Base-by-base conservation (phyloP, 2,888 invertebrate genomes). In the Tenthredo mesomela region DNA sequence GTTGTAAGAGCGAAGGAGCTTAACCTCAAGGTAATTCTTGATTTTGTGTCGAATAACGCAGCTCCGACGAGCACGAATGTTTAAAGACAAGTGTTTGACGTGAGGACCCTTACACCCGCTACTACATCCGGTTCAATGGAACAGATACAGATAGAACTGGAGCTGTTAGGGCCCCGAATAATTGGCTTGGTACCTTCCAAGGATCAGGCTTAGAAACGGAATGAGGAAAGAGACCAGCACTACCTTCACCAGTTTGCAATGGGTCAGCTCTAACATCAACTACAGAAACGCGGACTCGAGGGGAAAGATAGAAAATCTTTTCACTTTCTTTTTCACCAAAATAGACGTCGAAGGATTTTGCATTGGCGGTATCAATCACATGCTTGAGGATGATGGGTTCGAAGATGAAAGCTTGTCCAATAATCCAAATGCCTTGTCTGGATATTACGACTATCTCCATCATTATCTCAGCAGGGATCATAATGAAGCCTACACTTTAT, bases 31-130 rank as follows among this genome's bases (percentile, higher is more conserved):
- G 91, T 92, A 7, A 92, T 95, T 33, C 87, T 95, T 70, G 94
- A 95, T 88, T 94, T 94, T 87, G 95, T 95, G 9, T 94, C 94
- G 0, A 94, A 94, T 92, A n/a, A n/a, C 97, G 97, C 89, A 95
- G 96, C 0, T 97, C 97, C 87, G 95, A 96, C 77, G 94, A 96
- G 87, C 97, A 98, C 80, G 95, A 95, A 1, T 99, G 98, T 97
- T 99, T 99, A 92, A 91, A 93, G 37, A 94, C 95, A 83, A 98
- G 98, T 0, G 94, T 95, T 2, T 93, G 94, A 0, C 93, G 93
- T 0, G 94, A 95, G 82, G 94, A 95, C 0, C 95, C 95, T 0
- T 98, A 95, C 90, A 95, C 95, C 61, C 95, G 97, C 89, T 97
- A 95, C 90, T 98, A 97, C 91, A 93, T 97, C 0, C 98, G 98